phyloP scores from a whole-genome alignment of 2,113 vertebrate genomes.

The Corynorhinus townsendii region DNA sequence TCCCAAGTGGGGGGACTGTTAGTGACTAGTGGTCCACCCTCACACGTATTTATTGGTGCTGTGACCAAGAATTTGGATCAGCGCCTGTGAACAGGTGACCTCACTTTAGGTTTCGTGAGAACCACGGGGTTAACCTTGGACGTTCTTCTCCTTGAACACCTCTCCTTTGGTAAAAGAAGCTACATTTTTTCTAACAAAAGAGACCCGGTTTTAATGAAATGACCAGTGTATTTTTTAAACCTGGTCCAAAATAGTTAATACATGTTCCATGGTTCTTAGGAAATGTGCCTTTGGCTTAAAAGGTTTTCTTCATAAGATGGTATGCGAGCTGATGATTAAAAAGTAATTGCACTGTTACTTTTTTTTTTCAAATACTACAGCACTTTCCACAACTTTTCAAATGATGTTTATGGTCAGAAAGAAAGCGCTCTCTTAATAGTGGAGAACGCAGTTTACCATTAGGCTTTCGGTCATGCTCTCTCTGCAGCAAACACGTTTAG shows the following conservation, averaged over 20 bases:
- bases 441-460: neutral
- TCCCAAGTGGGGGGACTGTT: neutral
- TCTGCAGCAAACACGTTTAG: neutral
- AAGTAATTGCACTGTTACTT: neutral
- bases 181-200: neutral
- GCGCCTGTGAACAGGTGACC: neutral
- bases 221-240: neutral
- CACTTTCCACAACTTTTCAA: neutral
- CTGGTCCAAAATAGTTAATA: neutral
- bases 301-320: neutral
- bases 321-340: neutral
- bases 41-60: neutral
- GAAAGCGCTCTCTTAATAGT: neutral
- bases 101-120: neutral
- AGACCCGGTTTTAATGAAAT: neutral
- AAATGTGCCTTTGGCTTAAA: neutral
- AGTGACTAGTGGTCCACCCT: neutral
- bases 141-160: neutral
- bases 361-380: neutral
- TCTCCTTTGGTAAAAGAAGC: neutral
- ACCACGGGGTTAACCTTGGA: neutral
- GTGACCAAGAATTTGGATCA: neutral
- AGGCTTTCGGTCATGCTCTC: neutral
- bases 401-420: neutral
- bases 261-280: neutral